phyloP scores from a whole-genome alignment of 2,113 vertebrate species.

The Tachycineta bicolor region DNA sequence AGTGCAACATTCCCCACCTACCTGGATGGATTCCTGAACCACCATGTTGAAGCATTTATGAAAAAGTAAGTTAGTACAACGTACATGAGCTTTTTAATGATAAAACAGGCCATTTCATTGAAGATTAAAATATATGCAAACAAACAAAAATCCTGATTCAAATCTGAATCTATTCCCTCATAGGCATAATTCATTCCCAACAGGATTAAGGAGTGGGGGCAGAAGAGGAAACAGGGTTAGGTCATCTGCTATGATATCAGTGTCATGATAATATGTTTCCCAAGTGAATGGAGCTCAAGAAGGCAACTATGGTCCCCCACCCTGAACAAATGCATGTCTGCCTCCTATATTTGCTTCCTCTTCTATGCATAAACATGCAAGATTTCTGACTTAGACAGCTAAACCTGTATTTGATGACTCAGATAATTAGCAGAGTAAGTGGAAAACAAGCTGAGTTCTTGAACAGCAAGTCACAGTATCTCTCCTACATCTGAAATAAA shows the following conservation, averaged over 20 bases:
- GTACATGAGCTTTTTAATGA: background rate
- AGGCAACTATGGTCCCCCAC: background rate
- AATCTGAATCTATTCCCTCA: background rate
- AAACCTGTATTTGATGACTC: background rate
- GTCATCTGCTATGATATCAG: background rate
- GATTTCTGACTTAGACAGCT: background rate
- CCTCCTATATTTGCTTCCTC: background rate
- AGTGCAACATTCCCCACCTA: background rate
- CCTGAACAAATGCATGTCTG: rapidly evolving
- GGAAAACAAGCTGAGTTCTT: background rate
- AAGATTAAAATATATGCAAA: background rate
- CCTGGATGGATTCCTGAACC: background rate
- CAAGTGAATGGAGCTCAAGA: background rate
- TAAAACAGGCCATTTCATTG: background rate
- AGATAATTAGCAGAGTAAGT: background rate
- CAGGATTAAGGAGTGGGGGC: background rate
- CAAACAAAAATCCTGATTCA: background rate
- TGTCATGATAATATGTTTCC: background rate
- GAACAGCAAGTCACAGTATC: background rate
- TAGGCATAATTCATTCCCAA: background rate
- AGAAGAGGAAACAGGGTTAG: background rate
- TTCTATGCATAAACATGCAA: background rate
- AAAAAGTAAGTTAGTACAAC: background rate
- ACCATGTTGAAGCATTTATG: background rate
- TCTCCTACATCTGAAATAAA: background rate